A percentile compares a stretch with the other conserved stretches of the same genome.
These are phyloP conservation scores for Platyscelio sp. DNA, from an alignment of 2,888 invertebrate species.

Conservation along the genomic window DNA sequence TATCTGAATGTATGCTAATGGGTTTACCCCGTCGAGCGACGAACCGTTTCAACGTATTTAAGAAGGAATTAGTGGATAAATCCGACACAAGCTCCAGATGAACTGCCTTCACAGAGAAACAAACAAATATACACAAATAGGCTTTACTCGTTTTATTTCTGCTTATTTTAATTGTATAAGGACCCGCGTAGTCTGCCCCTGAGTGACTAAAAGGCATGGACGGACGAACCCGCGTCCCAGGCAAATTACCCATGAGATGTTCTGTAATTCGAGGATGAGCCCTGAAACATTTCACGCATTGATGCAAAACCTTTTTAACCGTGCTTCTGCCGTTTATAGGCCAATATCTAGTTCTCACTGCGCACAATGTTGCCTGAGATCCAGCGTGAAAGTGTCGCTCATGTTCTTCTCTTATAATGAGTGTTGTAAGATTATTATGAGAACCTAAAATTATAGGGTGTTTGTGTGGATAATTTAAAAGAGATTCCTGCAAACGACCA, in stretches of 20 bases:
- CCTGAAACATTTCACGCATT: slow-evolving; percentile 50
- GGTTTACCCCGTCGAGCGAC: slow-evolving; percentile 63
- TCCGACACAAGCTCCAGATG: slow-evolving; percentile 58
- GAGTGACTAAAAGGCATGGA: slow-evolving; percentile 56
- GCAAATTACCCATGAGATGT: slow-evolving; percentile 58
- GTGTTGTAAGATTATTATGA: slow-evolving; percentile 25
- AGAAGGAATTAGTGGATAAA: slow-evolving; percentile 62
- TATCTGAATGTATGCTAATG: slow-evolving; percentile 64
- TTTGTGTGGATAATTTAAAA: background rate
- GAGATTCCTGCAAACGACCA: slow-evolving; percentile 40
- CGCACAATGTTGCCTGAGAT: slow-evolving; percentile 3
- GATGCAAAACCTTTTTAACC: slow-evolving; percentile 19
- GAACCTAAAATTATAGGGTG: slow-evolving; percentile 37
- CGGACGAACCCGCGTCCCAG: slow-evolving; percentile 64
- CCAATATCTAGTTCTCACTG: slow-evolving; percentile 56
- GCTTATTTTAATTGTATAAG: slow-evolving; percentile 7
- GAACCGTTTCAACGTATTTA: slow-evolving; percentile 68
- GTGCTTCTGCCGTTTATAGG: slow-evolving; percentile 36
- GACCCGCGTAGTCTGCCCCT: slow-evolving; percentile 56
- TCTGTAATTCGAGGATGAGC: background rate
- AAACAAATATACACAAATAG: slow-evolving; percentile 33
- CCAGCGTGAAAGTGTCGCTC: slow-evolving; percentile 3
- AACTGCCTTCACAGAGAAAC: slow-evolving; percentile 39
- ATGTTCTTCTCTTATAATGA: slow-evolving; percentile 41
- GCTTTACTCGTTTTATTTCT: slow-evolving; percentile 20